phyloP scores from a whole-genome alignment of 2,113 vertebrate genomes.

The Pelecanus crispus region DNA sequence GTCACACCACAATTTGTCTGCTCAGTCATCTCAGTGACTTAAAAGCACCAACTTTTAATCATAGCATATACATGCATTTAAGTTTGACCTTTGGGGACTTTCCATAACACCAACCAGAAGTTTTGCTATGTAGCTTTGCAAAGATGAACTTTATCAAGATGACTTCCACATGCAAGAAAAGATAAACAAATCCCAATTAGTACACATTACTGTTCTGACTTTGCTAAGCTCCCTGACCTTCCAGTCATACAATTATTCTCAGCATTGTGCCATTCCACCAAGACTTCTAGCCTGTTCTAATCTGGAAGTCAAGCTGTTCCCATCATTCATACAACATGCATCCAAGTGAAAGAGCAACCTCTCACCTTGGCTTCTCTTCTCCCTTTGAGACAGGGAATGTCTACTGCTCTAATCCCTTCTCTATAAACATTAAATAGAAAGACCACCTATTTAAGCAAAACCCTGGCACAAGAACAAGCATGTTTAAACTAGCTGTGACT shows the following conservation, averaged over 20 bases:
- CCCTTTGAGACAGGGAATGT: neutral
- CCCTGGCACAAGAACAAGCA: neutral
- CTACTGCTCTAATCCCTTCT: neutral
- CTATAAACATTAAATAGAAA: neutral
- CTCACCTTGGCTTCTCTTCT: neutral
- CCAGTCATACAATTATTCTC: neutral
- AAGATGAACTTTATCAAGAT: neutral
- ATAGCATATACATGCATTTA: neutral
- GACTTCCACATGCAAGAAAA: neutral
- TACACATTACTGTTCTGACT: neutral
- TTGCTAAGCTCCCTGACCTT: neutral
- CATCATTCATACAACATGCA: neutral
- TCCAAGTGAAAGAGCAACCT: neutral
- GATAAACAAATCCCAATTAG: neutral
- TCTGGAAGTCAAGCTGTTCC: neutral
- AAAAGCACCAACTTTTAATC: neutral
- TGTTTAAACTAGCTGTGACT: neutral
- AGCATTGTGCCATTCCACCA: neutral
- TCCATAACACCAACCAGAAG: neutral
- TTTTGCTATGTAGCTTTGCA: neutral
- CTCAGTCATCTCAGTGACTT: neutral
- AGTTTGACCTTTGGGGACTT: neutral
- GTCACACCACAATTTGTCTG: neutral
- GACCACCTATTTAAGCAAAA: neutral
- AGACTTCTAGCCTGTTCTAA: neutral